Percentiles rank a stretch among this genome's conserved stretches.
phyloP scores from a whole-genome alignment of 92 coral and sea anemone genomes.

The Zoanthus sansibaricus region DNA sequence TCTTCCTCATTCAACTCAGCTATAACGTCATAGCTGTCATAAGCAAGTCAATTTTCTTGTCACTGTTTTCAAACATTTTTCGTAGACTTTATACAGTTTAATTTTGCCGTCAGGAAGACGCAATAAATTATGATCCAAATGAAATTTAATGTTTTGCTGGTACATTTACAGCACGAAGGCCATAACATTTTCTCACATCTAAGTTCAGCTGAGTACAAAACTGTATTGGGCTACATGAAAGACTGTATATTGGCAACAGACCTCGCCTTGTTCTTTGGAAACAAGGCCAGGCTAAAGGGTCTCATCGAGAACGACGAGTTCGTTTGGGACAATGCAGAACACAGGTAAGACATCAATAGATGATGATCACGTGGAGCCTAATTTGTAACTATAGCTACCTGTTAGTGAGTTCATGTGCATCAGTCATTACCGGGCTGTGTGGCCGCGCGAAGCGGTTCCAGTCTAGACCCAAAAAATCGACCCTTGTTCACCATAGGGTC shows the following conservation, averaged over 20 bases:
- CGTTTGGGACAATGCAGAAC: conserved; percentile 96
- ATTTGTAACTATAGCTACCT: too few relatives aligned
- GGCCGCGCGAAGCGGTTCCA: too few relatives aligned
- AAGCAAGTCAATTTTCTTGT: too few relatives aligned
- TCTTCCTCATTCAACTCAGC: too few relatives aligned
- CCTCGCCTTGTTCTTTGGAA: conserved; percentile 96
- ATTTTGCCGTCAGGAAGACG: neutral
- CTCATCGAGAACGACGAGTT: conserved; percentile 80
- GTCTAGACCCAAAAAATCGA: too few relatives aligned
- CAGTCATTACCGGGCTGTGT: too few relatives aligned
- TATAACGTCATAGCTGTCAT: too few relatives aligned
- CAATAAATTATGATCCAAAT: neutral
- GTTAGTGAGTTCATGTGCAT: too few relatives aligned
- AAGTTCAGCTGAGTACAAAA: conserved; percentile 92
- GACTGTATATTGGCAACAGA: conserved; percentile 98
- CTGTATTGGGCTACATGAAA: conserved; percentile 96
- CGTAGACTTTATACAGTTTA: too few relatives aligned
- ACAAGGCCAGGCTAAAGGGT: conserved; percentile 89
- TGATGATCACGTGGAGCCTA: too few relatives aligned
- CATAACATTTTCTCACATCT: conserved; percentile 96
- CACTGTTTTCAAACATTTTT: too few relatives aligned
- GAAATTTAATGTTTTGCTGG: neutral
- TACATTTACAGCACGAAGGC: conserved; percentile 86
- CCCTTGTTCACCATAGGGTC: too few relatives aligned
- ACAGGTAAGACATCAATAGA: conserved; percentile 64